Conservation (phyloP, 2,797 vertebrate genomes). For the Cossypha caffra region DNA sequence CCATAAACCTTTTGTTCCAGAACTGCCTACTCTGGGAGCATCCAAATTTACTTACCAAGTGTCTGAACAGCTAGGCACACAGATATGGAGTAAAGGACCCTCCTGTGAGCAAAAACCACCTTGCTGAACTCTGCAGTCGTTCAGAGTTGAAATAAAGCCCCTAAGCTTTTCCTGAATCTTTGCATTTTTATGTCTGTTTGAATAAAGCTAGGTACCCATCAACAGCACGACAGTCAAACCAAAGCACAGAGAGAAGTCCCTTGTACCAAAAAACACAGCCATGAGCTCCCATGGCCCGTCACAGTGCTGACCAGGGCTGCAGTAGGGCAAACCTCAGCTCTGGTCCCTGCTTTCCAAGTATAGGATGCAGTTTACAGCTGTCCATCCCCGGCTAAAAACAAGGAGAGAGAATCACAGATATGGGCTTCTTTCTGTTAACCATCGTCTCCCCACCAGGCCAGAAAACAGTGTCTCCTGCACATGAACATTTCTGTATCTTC, state of each 20-base stretch:
- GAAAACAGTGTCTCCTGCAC: not conserved
- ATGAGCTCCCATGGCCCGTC: fast-evolving
- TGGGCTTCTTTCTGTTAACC: not conserved
- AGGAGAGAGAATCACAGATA: not conserved
- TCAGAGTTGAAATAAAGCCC: not conserved
- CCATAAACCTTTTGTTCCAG: not conserved
- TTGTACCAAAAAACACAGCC: fast-evolving
- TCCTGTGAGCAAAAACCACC: not conserved
- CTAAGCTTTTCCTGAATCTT: not conserved
- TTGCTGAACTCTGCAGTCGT: not conserved
- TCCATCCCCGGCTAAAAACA: not conserved
- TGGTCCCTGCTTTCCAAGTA: not conserved
- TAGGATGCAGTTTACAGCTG: not conserved
- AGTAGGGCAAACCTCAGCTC: not conserved
- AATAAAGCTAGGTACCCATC: not conserved
- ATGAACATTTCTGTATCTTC: not conserved
- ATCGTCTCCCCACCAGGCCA: not conserved
- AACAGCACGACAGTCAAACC: not conserved
- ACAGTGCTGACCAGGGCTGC: not conserved
- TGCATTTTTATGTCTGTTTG: not conserved
- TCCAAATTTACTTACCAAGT: not conserved
- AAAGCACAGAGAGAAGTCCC: not conserved
- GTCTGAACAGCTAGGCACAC: not conserved
- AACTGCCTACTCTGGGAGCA: not conserved
- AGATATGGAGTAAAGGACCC: not conserved